Percentiles rank a stretch among this genome's conserved stretches.
Conservation (phyloP, 2,113 vertebrate genomes). For the Limnothrissa miodon region DNA sequence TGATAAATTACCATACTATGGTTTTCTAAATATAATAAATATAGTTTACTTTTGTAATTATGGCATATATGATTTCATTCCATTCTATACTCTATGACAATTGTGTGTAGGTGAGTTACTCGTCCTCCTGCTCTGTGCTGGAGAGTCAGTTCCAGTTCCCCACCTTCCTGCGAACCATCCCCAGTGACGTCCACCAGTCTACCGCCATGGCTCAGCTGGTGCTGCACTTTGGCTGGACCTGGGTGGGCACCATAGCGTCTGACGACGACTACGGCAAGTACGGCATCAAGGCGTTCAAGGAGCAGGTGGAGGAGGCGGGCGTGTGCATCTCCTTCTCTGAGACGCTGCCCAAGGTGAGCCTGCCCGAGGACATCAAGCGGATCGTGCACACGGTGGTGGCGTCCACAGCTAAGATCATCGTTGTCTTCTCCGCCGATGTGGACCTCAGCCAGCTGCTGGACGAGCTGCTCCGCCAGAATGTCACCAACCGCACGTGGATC, state of each 20-base stretch:
- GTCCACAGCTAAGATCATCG: constrained; percentile 78
- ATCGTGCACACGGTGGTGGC: constrained; percentile 65
- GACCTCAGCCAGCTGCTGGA: constrained; percentile 75
- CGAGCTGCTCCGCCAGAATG: constrained; percentile 71
- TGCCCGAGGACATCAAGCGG: constrained; percentile 65
- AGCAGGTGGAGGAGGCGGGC: constrained; percentile 72
- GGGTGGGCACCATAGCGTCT: constrained; percentile 78
- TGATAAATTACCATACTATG: background rate
- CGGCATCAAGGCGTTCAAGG: constrained; percentile 80
- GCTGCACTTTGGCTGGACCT: constrained; percentile 81
- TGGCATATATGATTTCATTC: background rate
- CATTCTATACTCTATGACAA: background rate
- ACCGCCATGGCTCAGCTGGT: constrained; percentile 74
- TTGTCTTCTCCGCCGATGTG: constrained; percentile 82
- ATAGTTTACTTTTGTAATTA: background rate
- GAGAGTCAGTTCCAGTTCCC: constrained; percentile 83
- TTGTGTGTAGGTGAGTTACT: constrained; percentile 74
- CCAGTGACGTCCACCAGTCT: constrained; percentile 74
- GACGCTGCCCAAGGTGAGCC: constrained; percentile 76
- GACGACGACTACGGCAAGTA: constrained; percentile 87
- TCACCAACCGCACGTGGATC: constrained; percentile 80
- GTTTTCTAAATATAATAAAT: background rate
- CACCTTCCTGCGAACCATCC: constrained; percentile 75
- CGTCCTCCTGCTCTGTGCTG: constrained; percentile 75
- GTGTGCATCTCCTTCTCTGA: constrained; percentile 84